Percentiles rank a stretch among this genome's conserved stretches.
phyloP scores from a whole-genome alignment of 2,113 vertebrate genomes.

The Columba livia region DNA sequence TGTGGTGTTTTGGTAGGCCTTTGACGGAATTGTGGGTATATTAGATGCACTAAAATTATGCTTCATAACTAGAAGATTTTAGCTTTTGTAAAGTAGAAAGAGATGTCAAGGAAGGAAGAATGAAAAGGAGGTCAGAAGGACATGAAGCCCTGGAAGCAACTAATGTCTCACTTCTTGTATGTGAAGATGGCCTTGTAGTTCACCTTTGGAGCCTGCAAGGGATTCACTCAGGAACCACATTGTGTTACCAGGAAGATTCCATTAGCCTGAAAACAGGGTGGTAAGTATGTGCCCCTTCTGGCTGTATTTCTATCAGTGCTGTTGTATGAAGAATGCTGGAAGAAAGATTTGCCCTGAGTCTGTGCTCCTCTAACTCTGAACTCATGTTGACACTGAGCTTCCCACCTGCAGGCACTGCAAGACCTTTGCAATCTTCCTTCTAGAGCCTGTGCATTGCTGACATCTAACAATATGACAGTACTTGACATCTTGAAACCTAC shows the following conservation, averaged over 20 bases:
- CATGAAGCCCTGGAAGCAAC: neutral
- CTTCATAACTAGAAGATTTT: neutral
- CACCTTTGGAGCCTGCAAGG: neutral
- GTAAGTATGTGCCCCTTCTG: accelerated
- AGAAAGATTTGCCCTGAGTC: neutral
- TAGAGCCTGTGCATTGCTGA: neutral
- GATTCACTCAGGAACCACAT: neutral
- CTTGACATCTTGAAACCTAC: neutral
- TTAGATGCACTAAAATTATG: neutral
- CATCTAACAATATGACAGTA: neutral
- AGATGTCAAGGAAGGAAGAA: neutral
- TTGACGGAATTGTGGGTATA: neutral
- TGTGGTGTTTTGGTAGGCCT: neutral
- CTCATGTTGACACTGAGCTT: neutral
- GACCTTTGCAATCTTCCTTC: neutral
- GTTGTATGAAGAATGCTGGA: neutral
- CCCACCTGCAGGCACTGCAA: neutral
- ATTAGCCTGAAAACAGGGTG: accelerated
- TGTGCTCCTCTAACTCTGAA: neutral
- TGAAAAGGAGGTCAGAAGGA: neutral
- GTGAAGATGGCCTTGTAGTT: neutral
- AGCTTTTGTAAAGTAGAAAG: neutral
- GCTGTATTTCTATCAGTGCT: neutral
- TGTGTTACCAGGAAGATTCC: accelerated
- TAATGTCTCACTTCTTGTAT: neutral